Base-by-base conservation (phyloP, 2,113 vertebrate species). In the Perca flavescens region DNA sequence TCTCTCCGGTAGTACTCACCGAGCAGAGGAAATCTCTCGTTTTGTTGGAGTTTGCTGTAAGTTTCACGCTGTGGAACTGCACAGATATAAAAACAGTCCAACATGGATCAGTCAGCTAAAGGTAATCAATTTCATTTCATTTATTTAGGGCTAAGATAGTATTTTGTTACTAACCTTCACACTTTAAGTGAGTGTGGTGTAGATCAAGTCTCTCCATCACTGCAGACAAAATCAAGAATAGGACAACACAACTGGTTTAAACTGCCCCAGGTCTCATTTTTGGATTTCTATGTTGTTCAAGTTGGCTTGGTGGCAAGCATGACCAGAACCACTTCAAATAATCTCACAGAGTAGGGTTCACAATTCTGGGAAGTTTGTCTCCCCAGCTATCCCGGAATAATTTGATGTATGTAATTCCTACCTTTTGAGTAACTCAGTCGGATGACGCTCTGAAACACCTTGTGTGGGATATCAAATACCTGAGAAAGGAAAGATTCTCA, bases 391-490 rank as follows among this genome's bases (percentile, higher is more conserved):
- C 12, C 40, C 1, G 15, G 28, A 54, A 9, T 21, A 25, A 17
- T 11, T 15, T 21, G 1, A 40, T n/a, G 14, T 5, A 13, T 22
- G 5, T 6, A 58, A 2, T 22, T 69, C 74, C 4, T 50, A 93
- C 91, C 85, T 53, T 73, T 22, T 14, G 0, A 0, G 57, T 31
- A 91, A 22, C 0, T 15, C 0, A 9, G 15, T 22, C 13, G 6
- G 5, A 0, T 7, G 34, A 86, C 50, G 1, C 2, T 2, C 1
- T 1, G 1, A 28, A 88, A 80, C 10, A 74, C 12, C 5, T 8
- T 2, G 9, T 1, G 3, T n/a, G 91, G 88, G 2, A 92, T 2
- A 80, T 92, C 90, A 75, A 91, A 3, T 25, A 92, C 17, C 92
- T 92, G 64, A 47, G 56, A 70, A 60, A 66, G 12, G 10, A 69